phyloP scores from a whole-genome alignment of 2,113 vertebrate species.

The Motacilla alba region DNA sequence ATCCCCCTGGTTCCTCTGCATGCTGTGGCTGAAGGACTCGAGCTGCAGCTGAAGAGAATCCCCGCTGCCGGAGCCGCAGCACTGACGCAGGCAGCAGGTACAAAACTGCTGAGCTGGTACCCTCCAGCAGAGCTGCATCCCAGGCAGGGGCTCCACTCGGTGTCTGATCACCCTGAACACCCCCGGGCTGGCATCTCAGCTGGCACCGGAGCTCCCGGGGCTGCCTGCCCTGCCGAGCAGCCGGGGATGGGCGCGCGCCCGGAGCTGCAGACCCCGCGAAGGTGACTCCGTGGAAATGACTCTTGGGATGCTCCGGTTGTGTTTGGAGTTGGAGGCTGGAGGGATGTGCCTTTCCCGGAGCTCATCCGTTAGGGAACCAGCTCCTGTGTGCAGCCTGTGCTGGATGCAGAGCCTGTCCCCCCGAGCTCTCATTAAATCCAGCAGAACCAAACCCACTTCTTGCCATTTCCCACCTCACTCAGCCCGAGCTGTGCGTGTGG shows the following conservation, averaged over 20 bases:
- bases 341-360: fast-evolving
- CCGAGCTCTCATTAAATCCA: background rate
- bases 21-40: background rate
- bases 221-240: background rate
- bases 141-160: background rate
- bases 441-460: background rate
- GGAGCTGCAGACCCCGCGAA: background rate
- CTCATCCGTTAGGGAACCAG: fast-evolving
- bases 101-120: background rate
- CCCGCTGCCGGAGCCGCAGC: background rate
- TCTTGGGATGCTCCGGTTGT: fast-evolving
- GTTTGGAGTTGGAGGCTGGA: background rate
- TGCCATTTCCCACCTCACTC: background rate
- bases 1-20: no score
- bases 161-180: background rate
- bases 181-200: background rate
- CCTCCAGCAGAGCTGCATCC: background rate
- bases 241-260: fast-evolving
- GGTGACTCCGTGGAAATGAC: background rate
- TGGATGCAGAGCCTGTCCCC: background rate
- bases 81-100: fast-evolving
- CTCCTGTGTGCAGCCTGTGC: background rate
- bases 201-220: fast-evolving
- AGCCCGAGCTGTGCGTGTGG: fast-evolving
- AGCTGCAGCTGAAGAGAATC: background rate